A percentile compares a stretch with the other conserved stretches of the same genome.
Evolutionary conservation across 2,797 vertebrate species (phyloP).

Genomic region (Sebastes minor): DNA sequence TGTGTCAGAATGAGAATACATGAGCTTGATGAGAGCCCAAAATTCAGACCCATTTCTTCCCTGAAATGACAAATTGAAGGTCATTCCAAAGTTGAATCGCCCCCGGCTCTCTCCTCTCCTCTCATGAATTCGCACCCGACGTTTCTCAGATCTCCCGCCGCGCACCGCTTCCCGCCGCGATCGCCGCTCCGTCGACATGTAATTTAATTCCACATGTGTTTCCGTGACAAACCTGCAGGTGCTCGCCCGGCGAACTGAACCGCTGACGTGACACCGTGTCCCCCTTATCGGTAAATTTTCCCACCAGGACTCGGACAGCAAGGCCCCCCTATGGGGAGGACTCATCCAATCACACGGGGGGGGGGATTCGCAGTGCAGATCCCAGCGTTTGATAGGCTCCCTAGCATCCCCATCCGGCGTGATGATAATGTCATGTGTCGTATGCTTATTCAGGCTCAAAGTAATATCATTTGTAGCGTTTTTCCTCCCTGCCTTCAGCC

Average conservation of each 20-base stretch:
- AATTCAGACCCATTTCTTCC: neutral
- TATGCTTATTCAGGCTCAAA: slow-evolving; percentile 72
- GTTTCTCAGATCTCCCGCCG: slow-evolving; percentile 4
- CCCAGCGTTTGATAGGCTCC: slow-evolving; percentile 38
- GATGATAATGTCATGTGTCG: slow-evolving; percentile 72
- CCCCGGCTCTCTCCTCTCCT: neutral
- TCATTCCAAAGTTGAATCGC: slow-evolving; percentile 32
- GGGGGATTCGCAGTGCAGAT: slow-evolving; percentile 4
- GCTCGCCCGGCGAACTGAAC: slow-evolving; percentile 19
- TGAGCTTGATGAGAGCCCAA: neutral
- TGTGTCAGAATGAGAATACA: slow-evolving; percentile 6
- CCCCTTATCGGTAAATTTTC: slow-evolving; percentile 31
- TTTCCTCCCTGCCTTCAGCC: slow-evolving; percentile 57
- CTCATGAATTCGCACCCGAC: neutral
- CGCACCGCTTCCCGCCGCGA: neutral
- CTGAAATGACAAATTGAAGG: slow-evolving; percentile 33
- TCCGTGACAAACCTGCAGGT: slow-evolving; percentile 30
- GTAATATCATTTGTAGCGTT: slow-evolving; percentile 76
- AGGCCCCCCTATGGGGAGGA: neutral
- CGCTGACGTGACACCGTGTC: slow-evolving; percentile 45
- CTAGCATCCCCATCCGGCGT: slow-evolving; percentile 9
- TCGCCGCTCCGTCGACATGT: neutral
- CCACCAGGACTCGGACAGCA: slow-evolving; percentile 13
- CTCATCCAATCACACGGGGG: neutral
- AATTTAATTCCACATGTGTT: slow-evolving; percentile 47